Conservation (phyloP, 2,888 invertebrate species). For the Blastobasis adustella region DNA sequence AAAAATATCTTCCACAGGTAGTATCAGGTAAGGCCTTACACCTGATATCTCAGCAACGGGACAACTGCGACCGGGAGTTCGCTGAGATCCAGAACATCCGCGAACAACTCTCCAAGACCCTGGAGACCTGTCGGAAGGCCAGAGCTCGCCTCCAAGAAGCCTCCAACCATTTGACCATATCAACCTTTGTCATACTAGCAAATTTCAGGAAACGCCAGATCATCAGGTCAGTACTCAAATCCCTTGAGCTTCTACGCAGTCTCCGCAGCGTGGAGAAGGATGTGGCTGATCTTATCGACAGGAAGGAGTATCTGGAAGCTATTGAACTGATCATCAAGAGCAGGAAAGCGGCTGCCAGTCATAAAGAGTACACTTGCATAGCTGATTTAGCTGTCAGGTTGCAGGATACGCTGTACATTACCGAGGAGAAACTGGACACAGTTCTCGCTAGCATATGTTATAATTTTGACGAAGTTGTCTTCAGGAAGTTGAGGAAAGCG, state of each 20-base stretch:
- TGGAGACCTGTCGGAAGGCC: slow-evolving; percentile 82
- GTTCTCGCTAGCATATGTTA: slow-evolving; percentile 86
- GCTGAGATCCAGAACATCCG: slow-evolving; percentile 83
- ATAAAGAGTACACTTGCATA: slow-evolving; percentile 93
- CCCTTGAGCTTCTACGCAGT: slow-evolving; percentile 70
- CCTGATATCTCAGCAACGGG: slow-evolving; percentile 93
- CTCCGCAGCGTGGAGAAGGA: slow-evolving; percentile 88
- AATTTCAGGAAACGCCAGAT: slow-evolving; percentile 93
- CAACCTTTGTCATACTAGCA: slow-evolving; percentile 91
- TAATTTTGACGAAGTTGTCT: slow-evolving; percentile 85
- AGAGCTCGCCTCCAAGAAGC: slow-evolving; percentile 83
- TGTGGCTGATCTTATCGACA: slow-evolving; percentile 85
- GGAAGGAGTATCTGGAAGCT: slow-evolving; percentile 91
- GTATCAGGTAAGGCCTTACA: slow-evolving; percentile 96
- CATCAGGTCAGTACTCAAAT: slow-evolving; percentile 85
- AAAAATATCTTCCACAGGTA: slow-evolving; percentile 60
- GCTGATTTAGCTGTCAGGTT: slow-evolving; percentile 89
- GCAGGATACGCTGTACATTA: slow-evolving; percentile 92
- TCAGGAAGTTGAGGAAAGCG: slow-evolving; percentile 89
- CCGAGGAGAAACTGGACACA: slow-evolving; percentile 92
- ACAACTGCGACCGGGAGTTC: slow-evolving; percentile 90
- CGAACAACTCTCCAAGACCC: slow-evolving; percentile 79
- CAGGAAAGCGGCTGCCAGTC: slow-evolving; percentile 87
- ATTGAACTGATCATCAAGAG: slow-evolving; percentile 93
- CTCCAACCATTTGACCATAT: slow-evolving; percentile 87